These are phyloP conservation scores for Microtus oregoni DNA, from an alignment of 2,113 vertebrate species.

Conservation along the genomic window DNA sequence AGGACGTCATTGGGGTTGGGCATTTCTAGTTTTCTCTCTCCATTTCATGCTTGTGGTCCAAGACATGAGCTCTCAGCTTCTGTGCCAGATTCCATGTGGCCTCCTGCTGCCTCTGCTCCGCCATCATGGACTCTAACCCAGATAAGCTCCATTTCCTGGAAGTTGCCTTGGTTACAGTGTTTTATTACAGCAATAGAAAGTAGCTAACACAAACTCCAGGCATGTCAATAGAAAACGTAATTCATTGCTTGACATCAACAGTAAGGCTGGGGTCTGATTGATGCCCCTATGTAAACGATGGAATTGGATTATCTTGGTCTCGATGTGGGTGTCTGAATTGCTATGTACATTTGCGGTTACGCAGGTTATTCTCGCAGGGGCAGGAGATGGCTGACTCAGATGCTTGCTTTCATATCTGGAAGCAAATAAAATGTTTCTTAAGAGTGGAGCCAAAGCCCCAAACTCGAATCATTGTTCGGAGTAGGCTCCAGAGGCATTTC, in stretches of 20 bases:
- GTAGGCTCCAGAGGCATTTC: not conserved
- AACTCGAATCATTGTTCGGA: not conserved
- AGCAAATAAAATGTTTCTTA: not conserved
- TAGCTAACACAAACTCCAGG: not conserved
- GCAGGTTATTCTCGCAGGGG: not conserved
- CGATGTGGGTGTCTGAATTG: not conserved
- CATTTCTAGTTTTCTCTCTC: not conserved
- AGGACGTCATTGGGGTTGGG: not conserved
- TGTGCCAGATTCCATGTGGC: not conserved
- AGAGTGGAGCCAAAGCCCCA: not conserved
- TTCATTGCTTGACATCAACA: not conserved
- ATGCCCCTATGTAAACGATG: not conserved
- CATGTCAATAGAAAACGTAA: not conserved
- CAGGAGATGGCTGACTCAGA: not conserved
- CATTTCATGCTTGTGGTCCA: not conserved
- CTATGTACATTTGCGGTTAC: not conserved
- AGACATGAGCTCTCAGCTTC: not conserved
- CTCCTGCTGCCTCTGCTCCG: not conserved
- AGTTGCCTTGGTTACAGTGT: not conserved
- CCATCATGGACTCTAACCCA: not conserved
- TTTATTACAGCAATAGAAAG: not conserved
- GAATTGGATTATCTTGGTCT: not conserved
- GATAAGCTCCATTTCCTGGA: not conserved
- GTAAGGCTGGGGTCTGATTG: not conserved
- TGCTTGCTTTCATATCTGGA: not conserved